Evolutionary conservation across 2,113 vertebrate species (phyloP), one percentile per base, ranked within the genome.

Genomic region (Falco punctatus): DNA sequence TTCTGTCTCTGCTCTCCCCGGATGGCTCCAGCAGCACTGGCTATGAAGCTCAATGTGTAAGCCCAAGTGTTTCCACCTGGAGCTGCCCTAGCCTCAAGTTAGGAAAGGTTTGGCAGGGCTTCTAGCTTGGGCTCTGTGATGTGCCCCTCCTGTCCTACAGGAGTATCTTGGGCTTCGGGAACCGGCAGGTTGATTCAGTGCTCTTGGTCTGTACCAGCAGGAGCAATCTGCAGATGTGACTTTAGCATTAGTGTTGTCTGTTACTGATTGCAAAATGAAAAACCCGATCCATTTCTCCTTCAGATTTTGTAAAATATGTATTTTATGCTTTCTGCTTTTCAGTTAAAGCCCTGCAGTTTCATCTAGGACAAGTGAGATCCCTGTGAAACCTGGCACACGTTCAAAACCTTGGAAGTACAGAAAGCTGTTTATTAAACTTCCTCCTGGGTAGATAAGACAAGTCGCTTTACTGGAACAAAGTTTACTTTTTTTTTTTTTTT

Each of bases 381-480:
- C 71, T 73, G 72, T 48, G 54, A 48, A 86, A 40, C 73, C 77
- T 92, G 81, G 85, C 77, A 28, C 4, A 1, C 1, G 4, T 40
- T 89, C 92, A 78, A 40, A 86, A 23, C 81, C 57, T 82, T 55
- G n/a, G 49, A 74, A 90, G 78, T 55, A 44, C 62, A 92, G 72
- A 59, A 40, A 86, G 78, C 57, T 90, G 86, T 70, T 94, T 70
- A 82, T 89, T 79, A 83, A 92, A 86, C 66, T 83, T 87, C 62
- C 86, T 83, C 48, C 4, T 32, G 81, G 82, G 89, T 38, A 79
- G 81, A 90, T 75, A 92, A 86, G 55, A 83, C 71, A 71, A 55
- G 62, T 90, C 0, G 6, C 21, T 90, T 90, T 46, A 75, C 77
- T 94, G 71, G 72, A 94, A 75, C 81, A 89, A 86, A 94, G 81